Percentiles rank a stretch among this genome's conserved stretches.
Conservation (phyloP, 2,888 invertebrate genomes). For the Abscondita cerata region DNA sequence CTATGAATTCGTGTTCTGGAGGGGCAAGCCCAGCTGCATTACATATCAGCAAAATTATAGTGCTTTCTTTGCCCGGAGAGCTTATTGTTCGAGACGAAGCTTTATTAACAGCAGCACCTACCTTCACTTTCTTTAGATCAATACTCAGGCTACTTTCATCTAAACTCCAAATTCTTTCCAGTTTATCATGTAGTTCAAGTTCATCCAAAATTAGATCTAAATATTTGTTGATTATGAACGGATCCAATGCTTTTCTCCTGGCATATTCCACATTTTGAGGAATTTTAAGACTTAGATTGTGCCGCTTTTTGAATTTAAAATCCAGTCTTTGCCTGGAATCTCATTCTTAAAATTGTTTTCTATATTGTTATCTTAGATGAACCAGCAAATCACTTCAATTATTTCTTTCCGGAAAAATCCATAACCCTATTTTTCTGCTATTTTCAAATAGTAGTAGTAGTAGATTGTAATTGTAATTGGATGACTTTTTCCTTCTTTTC, state of each 20-base stretch:
- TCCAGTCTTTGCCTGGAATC: neutral
- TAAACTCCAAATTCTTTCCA: constrained; percentile 36
- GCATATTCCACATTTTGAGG: too few relatives aligned
- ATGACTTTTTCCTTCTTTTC: neutral
- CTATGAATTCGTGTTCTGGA: neutral
- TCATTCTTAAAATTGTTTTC: neutral
- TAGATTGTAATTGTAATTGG: neutral
- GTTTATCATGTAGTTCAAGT: constrained; percentile 28
- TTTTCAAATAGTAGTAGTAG: neutral
- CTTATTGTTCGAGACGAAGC: neutral
- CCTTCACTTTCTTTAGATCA: constrained; percentile 3
- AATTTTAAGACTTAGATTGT: constrained; percentile 45
- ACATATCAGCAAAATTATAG: neutral
- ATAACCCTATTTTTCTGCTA: neutral
- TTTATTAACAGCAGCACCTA: neutral
- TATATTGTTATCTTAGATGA: neutral
- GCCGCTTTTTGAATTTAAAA: constrained; percentile 27
- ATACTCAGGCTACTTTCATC: too few relatives aligned
- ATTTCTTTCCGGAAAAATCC: neutral
- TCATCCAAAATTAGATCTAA: constrained; percentile 22
- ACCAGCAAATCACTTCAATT: neutral
- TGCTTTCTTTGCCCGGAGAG: constrained; percentile 3
- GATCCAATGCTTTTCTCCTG: constrained; percentile 37
- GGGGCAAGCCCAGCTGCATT: neutral
- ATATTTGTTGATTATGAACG: constrained; percentile 31